These are phyloP conservation scores for Apamea sordens DNA, from an alignment of 2,888 invertebrate genomes.

Conservation along the genomic window DNA sequence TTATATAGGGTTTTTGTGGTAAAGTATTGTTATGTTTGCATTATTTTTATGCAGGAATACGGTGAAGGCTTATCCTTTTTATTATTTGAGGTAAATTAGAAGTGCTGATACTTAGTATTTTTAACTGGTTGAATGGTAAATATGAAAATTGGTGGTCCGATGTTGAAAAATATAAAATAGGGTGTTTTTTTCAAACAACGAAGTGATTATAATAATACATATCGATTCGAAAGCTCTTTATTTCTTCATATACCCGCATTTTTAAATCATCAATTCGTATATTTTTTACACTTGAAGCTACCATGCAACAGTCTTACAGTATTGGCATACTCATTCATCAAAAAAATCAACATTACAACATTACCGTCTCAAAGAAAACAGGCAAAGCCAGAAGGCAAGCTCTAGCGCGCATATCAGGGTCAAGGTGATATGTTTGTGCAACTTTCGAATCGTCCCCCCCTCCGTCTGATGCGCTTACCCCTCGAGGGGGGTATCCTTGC, in stretches of 20 bases:
- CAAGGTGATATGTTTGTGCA: conserved; percentile 83
- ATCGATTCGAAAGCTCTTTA: not conserved
- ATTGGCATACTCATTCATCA: conserved; percentile 12
- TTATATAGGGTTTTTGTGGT: not conserved
- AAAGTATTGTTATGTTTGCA: not conserved
- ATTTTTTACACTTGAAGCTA: not conserved
- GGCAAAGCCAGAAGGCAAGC: conserved; percentile 52
- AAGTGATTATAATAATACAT: not conserved
- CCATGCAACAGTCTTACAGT: not conserved
- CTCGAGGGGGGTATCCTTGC: conserved; percentile 60
- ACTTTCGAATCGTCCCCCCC: conserved; percentile 83
- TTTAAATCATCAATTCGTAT: not conserved
- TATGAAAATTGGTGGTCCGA: not conserved
- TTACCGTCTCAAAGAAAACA: conserved; percentile 19
- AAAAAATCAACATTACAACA: conserved; percentile 25
- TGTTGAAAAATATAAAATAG: not conserved
- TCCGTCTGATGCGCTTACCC: conserved; percentile 62
- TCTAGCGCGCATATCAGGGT: conserved; percentile 77
- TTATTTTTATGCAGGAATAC: not conserved
- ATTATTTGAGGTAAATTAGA: not conserved
- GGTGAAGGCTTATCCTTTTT: not conserved
- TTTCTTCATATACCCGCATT: not conserved
- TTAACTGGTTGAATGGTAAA: not conserved
- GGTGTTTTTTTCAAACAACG: not conserved
- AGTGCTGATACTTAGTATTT: not conserved